Conservation (phyloP, 2,797 vertebrate genomes). For the Sarcoramphus papa region DNA sequence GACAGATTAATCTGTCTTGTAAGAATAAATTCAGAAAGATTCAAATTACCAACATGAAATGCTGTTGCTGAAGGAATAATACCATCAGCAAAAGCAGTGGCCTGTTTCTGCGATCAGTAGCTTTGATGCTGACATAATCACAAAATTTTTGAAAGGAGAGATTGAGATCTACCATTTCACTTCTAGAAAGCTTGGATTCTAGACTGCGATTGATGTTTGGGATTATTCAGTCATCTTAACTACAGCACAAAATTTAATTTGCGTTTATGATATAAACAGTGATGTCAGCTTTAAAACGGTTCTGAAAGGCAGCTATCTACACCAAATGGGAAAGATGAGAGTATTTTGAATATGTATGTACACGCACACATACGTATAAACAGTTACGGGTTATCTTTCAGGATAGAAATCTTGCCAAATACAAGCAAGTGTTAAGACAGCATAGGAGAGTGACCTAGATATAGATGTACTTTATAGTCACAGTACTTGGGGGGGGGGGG, state of each 20-base stretch:
- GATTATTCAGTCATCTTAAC: background rate
- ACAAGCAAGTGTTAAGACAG: background rate
- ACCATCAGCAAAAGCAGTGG: background rate
- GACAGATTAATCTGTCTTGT: background rate
- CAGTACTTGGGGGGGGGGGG: too few relatives aligned
- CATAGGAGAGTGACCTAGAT: background rate
- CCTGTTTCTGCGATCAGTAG: background rate
- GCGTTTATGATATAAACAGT: background rate
- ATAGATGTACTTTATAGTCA: background rate
- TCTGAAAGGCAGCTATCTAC: background rate
- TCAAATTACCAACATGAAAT: background rate
- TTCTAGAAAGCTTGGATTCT: background rate
- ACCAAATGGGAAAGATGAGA: background rate
- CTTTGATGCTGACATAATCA: background rate
- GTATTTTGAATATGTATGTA: background rate
- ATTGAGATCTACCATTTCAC: background rate
- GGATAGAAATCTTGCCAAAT: background rate
- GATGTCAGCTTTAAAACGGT: background rate
- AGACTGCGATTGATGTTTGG: background rate
- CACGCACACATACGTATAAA: rapidly evolving
- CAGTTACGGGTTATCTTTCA: background rate
- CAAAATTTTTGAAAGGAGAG: background rate
- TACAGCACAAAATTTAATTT: background rate
- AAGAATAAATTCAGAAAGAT: background rate
- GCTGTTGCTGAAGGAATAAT: background rate